Percentiles rank a stretch among this genome's conserved stretches.
phyloP scores from a whole-genome alignment of 2,113 vertebrate species.

The Tamias sibiricus region DNA sequence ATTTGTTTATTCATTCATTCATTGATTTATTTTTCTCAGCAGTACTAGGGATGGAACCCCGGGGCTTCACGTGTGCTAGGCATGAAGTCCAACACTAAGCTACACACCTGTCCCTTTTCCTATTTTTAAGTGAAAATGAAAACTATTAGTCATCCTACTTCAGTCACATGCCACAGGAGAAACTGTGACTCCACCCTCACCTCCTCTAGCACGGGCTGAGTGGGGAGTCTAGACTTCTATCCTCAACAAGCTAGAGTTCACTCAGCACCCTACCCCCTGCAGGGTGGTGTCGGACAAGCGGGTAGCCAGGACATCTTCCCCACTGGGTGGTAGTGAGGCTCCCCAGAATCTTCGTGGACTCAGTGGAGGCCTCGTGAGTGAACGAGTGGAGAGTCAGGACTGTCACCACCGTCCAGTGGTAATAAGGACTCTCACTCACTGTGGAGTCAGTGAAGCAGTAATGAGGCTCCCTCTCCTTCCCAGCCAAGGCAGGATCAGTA shows the following conservation, averaged over 20 bases:
- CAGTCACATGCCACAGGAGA: not conserved
- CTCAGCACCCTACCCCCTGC: not conserved
- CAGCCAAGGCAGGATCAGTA: no score
- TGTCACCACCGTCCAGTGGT: not conserved
- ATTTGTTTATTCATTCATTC: not conserved
- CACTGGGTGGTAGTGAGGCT: not conserved
- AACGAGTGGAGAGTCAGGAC: not conserved
- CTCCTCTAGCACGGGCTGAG: not conserved
- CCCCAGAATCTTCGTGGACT: not conserved
- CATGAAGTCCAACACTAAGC: not conserved
- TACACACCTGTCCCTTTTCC: not conserved
- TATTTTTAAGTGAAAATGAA: constrained; percentile 26
- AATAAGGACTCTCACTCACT: not conserved
- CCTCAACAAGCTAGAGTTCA: not conserved
- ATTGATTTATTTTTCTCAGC: not conserved
- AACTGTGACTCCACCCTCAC: not conserved
- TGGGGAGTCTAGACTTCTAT: not conserved
- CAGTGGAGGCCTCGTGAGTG: not conserved
- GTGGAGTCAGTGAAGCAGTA: not conserved
- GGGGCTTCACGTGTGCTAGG: not conserved
- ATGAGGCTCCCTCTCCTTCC: not conserved
- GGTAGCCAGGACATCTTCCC: not conserved
- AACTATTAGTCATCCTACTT: not conserved
- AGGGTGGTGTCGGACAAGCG: not conserved
- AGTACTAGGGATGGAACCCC: not conserved